These are phyloP conservation scores for Otolemur garnettii DNA, from an alignment of 2,113 vertebrate genomes.

Conservation along the genomic window DNA sequence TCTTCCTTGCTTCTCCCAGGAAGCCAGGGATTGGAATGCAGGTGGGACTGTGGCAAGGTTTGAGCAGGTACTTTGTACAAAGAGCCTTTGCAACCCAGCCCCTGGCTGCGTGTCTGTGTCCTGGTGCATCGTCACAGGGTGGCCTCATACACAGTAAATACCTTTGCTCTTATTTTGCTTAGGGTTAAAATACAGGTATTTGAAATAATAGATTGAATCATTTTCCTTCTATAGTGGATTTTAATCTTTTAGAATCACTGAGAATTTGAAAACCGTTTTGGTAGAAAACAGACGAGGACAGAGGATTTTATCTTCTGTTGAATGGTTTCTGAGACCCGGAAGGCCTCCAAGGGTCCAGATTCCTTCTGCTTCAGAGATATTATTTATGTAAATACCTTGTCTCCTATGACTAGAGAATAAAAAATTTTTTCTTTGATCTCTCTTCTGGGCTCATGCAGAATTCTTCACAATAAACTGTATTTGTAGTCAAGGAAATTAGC, in stretches of 20 bases:
- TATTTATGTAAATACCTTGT: background rate
- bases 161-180: background rate
- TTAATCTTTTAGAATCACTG: background rate
- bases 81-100: background rate
- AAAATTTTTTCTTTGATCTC: background rate
- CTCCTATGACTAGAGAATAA: background rate
- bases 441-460: background rate
- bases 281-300: background rate
- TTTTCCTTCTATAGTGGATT: background rate
- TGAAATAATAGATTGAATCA: background rate
- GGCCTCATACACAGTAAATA: background rate
- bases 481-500: background rate
- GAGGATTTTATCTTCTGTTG: background rate
- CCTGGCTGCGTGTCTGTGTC: background rate
- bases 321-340: background rate
- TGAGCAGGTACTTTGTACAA: background rate
- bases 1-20: background rate
- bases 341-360: background rate
- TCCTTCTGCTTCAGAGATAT: background rate
- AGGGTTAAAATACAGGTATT: background rate
- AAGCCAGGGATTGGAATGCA: background rate
- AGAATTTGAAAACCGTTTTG: background rate
- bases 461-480: background rate
- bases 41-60: background rate
- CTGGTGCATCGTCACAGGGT: background rate